These are phyloP conservation scores for Chromis chromis DNA, from an alignment of 2,797 vertebrate species.

Conservation along the genomic window DNA sequence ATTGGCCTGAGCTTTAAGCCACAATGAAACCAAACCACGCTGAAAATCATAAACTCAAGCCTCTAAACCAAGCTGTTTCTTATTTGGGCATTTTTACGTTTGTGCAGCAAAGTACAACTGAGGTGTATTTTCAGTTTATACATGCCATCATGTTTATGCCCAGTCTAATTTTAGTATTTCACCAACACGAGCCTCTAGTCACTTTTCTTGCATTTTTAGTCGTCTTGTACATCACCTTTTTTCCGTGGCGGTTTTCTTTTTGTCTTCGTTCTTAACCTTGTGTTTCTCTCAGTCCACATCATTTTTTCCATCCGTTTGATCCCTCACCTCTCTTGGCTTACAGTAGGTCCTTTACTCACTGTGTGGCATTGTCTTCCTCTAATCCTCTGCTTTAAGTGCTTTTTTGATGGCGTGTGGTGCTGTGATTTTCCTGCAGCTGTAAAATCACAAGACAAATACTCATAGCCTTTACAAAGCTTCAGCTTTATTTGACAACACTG, in stretches of 20 bases:
- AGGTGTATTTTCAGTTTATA: constrained; percentile 17
- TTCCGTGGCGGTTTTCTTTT: constrained; percentile 28
- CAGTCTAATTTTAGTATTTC: constrained; percentile 16
- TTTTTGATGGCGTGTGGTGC: constrained; percentile 40
- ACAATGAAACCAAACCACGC: constrained; percentile 61
- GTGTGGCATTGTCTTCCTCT: constrained; percentile 39
- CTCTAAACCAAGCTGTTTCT: constrained; percentile 40
- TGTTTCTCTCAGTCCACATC: constrained; percentile 11
- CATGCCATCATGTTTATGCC: constrained; percentile 24
- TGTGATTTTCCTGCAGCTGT: constrained; percentile 56
- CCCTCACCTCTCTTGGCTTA: constrained; percentile 37
- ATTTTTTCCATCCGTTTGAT: constrained; percentile 66
- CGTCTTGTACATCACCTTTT: constrained; percentile 21
- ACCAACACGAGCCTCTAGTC: not conserved
- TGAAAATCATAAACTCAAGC: constrained; percentile 55
- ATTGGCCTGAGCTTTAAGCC: constrained; percentile 59
- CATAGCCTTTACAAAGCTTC: constrained; percentile 38
- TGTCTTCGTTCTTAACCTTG: not conserved
- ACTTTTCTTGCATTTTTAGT: constrained; percentile 8
- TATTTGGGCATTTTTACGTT: constrained; percentile 41
- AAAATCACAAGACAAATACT: constrained; percentile 57
- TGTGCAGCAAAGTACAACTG: constrained; percentile 2
- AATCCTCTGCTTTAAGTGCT: constrained; percentile 57
- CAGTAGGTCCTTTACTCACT: constrained; percentile 30
- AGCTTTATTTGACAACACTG: constrained; percentile 32